phyloP scores from a whole-genome alignment of 2,888 invertebrate species.

The Trachelus stipa region DNA sequence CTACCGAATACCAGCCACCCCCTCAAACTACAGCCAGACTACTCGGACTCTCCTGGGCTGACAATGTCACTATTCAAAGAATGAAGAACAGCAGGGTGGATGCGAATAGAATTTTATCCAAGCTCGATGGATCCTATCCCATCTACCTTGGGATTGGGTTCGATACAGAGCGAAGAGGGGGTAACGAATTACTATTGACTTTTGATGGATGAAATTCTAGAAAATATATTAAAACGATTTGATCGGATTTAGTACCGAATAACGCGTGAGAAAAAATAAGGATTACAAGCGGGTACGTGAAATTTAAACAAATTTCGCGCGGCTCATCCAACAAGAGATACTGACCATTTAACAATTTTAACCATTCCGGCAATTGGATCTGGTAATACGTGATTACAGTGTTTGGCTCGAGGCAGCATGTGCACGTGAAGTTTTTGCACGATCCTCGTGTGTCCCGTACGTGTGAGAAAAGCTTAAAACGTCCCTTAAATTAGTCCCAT shows the following conservation, averaged over 20 bases:
- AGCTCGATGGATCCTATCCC: neutral
- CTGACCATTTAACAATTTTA: slow-evolving; percentile 13
- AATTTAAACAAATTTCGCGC: neutral
- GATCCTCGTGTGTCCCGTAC: slow-evolving; percentile 50
- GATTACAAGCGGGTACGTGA: neutral
- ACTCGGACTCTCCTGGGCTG: slow-evolving; percentile 34
- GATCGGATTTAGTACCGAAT: neutral
- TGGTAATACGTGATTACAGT: slow-evolving; percentile 63
- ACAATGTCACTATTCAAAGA: slow-evolving; percentile 55
- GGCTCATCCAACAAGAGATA: neutral
- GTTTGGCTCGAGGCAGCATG: slow-evolving; percentile 19
- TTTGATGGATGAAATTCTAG: neutral
- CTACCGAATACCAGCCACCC: slow-evolving; percentile 31
- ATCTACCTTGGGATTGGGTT: neutral
- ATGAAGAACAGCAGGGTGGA: slow-evolving; percentile 51
- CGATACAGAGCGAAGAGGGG: neutral
- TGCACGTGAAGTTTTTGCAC: slow-evolving; percentile 63
- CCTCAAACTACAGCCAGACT: slow-evolving; percentile 29
- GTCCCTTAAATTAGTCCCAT: slow-evolving; percentile 66
- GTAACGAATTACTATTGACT: neutral
- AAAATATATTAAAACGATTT: neutral
- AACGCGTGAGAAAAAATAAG: no score
- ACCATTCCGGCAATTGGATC: slow-evolving; percentile 49
- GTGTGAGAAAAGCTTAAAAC: slow-evolving; percentile 59
- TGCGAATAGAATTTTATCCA: slow-evolving; percentile 61